phyloP scores from a whole-genome alignment of 1,140 invertebrate species.

The Scaptomyza hsui region DNA sequence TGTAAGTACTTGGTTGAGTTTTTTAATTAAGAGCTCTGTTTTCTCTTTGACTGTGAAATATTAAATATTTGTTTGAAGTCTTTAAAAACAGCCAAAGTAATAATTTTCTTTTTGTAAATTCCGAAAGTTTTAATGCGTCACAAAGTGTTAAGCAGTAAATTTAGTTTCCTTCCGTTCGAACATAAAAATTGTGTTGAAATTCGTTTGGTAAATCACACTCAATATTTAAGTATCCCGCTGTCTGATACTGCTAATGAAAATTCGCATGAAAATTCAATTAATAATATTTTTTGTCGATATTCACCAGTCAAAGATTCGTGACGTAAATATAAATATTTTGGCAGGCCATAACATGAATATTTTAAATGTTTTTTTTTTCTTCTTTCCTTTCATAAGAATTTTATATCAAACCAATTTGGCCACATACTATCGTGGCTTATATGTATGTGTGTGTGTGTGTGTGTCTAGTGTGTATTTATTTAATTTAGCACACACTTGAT shows the following conservation, averaged over 20 bases:
- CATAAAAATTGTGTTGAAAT: constrained; percentile 22
- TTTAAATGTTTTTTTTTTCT: constrained; percentile 21
- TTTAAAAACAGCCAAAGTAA: too few species aligned
- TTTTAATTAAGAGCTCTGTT: background rate
- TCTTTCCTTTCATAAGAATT: background rate
- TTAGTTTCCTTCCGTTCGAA: constrained; percentile 21
- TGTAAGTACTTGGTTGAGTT: background rate
- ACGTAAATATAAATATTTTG: constrained; percentile 22
- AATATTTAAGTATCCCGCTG: constrained; percentile 11
- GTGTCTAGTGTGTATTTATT: constrained; percentile 1
- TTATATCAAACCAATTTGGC: constrained; percentile 11
- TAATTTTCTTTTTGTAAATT: background rate
- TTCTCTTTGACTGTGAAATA: too few species aligned
- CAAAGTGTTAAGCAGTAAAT: constrained; percentile 4
- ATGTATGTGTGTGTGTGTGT: too few species aligned
- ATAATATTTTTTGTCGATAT: constrained; percentile 1
- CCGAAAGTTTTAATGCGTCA: constrained; percentile 2
- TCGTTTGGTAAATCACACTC: constrained; percentile 32
- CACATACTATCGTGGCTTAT: background rate
- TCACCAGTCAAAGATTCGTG: constrained; percentile 15
- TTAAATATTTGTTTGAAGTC: too few species aligned
- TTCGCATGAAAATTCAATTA: constrained; percentile 25
- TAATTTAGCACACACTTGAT: constrained; percentile 26
- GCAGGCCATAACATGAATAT: constrained; percentile 3
- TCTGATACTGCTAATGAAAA: background rate